phyloP scores from a whole-genome alignment of 2,888 invertebrate species.

The Agriopis aurantiaria region DNA sequence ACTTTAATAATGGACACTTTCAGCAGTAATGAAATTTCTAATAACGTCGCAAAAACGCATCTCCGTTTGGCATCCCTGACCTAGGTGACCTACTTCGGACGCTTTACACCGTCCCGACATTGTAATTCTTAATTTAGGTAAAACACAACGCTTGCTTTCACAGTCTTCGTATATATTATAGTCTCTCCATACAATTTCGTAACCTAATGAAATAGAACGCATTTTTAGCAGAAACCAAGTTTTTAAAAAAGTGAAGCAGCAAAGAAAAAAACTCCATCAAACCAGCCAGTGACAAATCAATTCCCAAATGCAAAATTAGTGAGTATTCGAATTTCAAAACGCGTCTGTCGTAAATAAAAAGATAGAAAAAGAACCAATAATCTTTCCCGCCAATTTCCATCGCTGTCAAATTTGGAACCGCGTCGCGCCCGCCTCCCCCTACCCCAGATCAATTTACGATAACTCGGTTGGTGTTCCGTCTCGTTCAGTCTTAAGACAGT shows the following conservation, averaged over 20 bases:
- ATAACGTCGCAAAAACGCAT: conserved; percentile 59
- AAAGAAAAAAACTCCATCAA: not conserved
- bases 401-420: conserved; percentile 85
- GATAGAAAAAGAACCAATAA: conserved; percentile 71
- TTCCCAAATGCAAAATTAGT: conserved; percentile 43
- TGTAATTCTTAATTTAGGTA: conserved; percentile 54
- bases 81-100: conserved; percentile 66
- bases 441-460: conserved; percentile 85
- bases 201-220: not conserved
- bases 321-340: conserved; percentile 39
- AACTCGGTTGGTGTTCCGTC: conserved; percentile 81
- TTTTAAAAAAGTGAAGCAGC: not conserved
- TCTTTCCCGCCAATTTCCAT: conserved; percentile 86
- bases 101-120: conserved; percentile 38
- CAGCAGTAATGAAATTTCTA: conserved; percentile 60
- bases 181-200: no score
- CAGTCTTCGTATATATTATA: not conserved
- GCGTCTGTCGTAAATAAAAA: conserved; percentile 40
- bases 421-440: conserved; percentile 64
- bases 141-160: conserved; percentile 2
- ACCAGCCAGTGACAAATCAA: conserved; percentile 8
- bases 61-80: conserved; percentile 62
- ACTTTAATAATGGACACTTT: conserved; percentile 49
- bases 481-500: conserved; percentile 82
- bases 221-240: not conserved